phyloP scores from a whole-genome alignment of 53 echinoderm and acorn worm genomes.

The Echinarachnius parma region DNA sequence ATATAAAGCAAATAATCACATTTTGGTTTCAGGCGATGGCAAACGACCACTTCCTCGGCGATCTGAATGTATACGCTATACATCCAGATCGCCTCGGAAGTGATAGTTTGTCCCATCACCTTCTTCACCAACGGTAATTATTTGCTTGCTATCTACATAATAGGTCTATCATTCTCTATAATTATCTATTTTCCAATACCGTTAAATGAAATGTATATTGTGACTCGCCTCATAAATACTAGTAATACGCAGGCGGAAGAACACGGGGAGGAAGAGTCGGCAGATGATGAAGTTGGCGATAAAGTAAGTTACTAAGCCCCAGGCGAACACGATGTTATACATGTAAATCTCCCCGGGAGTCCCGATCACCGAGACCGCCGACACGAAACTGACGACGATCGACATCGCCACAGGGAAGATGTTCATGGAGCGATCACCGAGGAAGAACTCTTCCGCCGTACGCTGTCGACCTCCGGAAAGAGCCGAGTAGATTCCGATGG shows the following conservation, averaged over 20 bases:
- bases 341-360: conserved; percentile 36
- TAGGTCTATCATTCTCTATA: too few species aligned
- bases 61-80: too few species aligned
- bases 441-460: conserved; percentile 75
- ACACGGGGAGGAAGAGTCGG: conserved; percentile 52
- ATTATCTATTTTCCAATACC: too few species aligned
- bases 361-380: conserved; percentile 34
- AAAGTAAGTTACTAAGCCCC: conserved; percentile 26
- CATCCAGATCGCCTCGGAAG: too few species aligned
- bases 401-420: conserved; percentile 46
- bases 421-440: conserved; percentile 75
- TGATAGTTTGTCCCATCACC: too few species aligned
- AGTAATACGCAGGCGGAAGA: conserved; percentile 52
- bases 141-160: too few species aligned
- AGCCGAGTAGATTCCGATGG: conserved; percentile 77
- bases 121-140: too few species aligned
- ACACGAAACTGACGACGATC: conserved; percentile 21
- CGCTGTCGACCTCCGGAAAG: conserved; percentile 64
- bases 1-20: too few species aligned
- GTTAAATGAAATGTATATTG: too few species aligned
- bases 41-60: too few species aligned
- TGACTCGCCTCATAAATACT: conserved; percentile 64
- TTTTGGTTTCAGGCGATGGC: too few species aligned
- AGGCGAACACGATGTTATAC: conserved; percentile 23
- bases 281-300: conserved; percentile 15